Evolutionary conservation across 2,888 invertebrate genomes (phyloP), one percentile per base, ranked within the genome.

Genomic region (Lumbricus terrestris): DNA sequence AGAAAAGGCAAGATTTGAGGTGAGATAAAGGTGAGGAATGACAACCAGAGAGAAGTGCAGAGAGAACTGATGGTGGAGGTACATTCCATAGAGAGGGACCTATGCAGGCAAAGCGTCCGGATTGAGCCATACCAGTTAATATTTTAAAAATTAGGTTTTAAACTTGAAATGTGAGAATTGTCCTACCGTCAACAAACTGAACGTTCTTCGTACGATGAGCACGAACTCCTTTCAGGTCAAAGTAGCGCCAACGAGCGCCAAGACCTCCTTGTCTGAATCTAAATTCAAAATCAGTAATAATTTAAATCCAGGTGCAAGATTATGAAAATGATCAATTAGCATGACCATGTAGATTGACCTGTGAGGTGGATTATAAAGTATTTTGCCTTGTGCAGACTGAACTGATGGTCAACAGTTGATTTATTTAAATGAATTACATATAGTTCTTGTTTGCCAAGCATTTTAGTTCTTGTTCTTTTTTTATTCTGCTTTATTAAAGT

Each of bases 161-260:
- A n/a, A 69, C 11, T n/a, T 1, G 16, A 69, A 29, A n/a, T n/a
- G 2, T 29, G 20, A 85, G 18, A 83, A 35, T 35, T 5, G 16
- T 35, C 85, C 18, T 85, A 85, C 85, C 85, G n/a, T 85, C 85
- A 33, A 85, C 85, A 85, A 85, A 85, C 35, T 35, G 37, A 85
- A 85, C 85, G 85, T 85, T 85, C 85, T 85, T 85, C 35, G 85
- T 85, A 23, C 85, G 85, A 85, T 85, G 85, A 34, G 85, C 85
- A 18, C 85, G 34, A 34, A 85, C 85, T 85, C 85, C 85, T 23
- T 85, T 85, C 34, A 85, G 85, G 35, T 85, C 85, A 85, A 85
- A 85, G 37, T 85, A 85, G 18, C 85, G 34, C 85, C 85, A 85
- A 35, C 85, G 85, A 37, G 34, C 85, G 18, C 85, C 85, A 35